Evolutionary conservation across 1,140 invertebrate genomes (phyloP), one percentile per base, ranked within the genome.

Genomic region (Cotesia typhae): DNA sequence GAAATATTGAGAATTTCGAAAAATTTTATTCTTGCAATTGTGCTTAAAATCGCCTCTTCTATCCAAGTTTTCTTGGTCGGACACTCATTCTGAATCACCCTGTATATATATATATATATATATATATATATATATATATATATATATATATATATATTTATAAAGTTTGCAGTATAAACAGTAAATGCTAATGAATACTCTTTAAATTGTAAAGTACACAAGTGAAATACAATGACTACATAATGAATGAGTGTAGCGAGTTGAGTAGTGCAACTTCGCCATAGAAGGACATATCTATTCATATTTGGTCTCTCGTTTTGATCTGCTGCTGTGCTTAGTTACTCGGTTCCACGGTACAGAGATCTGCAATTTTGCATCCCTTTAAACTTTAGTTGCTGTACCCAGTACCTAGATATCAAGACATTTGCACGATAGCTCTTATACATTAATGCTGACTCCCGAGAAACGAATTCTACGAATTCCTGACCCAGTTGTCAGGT

Each of bases 401-500:
- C 17, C 17, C 17, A 17, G 17, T 17, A 5, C 38, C 38, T 5
- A 66, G 12, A n/a, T 38, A 67, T 20, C 47, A 14, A 41, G 17
- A 12, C 28, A 10, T 7, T 59, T 20, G 20, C 36, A 41, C 35
- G 36, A 38, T 63, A 12, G 28, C 52, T 68, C 52, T n/a, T 38
- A 38, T 14, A 37, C 9, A 57, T 36, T 59, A 38, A 17, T 70
- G 67, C 67, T 70, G 67, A 70, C 55, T 70, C 67, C 9, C 38
- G 4, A 47, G 55, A 35, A 28, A 38, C 37, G 12, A 4, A 10
- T 41, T 68, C 10, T 59, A 10, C 67, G 60, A 60, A 70, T 70
- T 9, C 57, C 67, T 70, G 67, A 70, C 67, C 67, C 57, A 70
- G 67, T 70, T 70, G 55, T 60, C 67, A 70, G 37, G 17, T 37